Conservation (phyloP, 2,113 vertebrate species). For the Chroicocephalus ridibundus region DNA sequence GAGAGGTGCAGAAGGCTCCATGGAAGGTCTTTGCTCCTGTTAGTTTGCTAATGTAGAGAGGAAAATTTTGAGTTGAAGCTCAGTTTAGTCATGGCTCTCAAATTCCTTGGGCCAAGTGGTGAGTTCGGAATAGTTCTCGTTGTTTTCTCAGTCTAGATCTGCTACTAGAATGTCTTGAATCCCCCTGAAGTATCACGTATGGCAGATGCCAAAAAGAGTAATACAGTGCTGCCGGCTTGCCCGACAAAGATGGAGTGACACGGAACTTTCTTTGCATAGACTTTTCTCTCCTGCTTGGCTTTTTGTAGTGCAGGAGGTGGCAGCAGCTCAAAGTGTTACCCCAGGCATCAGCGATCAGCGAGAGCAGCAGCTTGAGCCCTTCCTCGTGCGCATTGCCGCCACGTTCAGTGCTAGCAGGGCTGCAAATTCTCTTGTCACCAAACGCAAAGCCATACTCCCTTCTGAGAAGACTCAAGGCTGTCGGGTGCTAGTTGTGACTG, state of each 20-base stretch:
- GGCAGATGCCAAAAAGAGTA: not conserved
- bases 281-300: not conserved
- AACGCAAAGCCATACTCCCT: not conserved
- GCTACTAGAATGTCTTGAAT: not conserved
- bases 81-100: not conserved
- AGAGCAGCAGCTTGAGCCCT: not conserved
- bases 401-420: not conserved
- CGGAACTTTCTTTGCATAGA: not conserved
- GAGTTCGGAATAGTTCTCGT: not conserved
- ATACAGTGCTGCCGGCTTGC: not conserved
- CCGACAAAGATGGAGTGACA: not conserved
- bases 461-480: not conserved
- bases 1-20: not conserved
- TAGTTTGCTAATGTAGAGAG: not conserved
- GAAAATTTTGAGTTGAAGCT: not conserved
- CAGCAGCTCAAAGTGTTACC: not conserved
- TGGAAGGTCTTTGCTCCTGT: not conserved
- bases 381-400: accelerated
- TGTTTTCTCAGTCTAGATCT: not conserved
- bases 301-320: not conserved
- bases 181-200: not conserved
- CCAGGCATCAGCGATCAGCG: not conserved
- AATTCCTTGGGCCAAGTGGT: not conserved
- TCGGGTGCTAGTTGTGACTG: not conserved
- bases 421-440: not conserved